Evolutionary conservation across 2,888 invertebrate genomes (phyloP).

Genomic region (Pristionchus maxplancki): DNA sequence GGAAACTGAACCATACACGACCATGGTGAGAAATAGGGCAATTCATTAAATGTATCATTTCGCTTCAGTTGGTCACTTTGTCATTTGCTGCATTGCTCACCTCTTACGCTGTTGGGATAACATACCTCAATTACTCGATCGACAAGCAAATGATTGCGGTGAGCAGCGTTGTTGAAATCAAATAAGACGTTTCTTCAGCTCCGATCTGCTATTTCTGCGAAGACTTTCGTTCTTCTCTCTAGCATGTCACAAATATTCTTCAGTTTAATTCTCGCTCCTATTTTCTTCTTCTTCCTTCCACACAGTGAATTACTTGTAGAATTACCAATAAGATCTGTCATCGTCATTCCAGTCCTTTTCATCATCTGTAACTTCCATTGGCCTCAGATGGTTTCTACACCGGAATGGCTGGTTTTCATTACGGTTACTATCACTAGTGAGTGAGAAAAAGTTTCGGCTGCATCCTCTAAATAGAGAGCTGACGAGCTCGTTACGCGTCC

Average conservation of each 20-base stretch:
- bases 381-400: background rate
- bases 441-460: background rate
- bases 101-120: background rate
- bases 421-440: background rate
- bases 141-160: background rate
- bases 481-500: background rate
- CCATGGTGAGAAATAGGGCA: background rate
- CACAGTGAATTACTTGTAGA: background rate
- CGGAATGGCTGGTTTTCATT: background rate
- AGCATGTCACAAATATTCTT: background rate
- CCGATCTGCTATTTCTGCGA: background rate
- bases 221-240: background rate
- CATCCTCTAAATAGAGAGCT: background rate
- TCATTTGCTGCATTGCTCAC: background rate
- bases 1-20: background rate
- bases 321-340: too few relatives aligned
- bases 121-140: background rate
- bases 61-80: background rate
- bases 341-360: background rate
- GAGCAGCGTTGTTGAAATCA: background rate
- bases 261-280: background rate
- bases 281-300: slow-evolving; percentile 6
- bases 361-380: background rate
- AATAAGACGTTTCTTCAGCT: background rate
- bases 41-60: too few relatives aligned